Percentiles rank a stretch among this genome's conserved stretches.
phyloP scores from a whole-genome alignment of 1,140 invertebrate species.

The Episyrphus balteatus region DNA sequence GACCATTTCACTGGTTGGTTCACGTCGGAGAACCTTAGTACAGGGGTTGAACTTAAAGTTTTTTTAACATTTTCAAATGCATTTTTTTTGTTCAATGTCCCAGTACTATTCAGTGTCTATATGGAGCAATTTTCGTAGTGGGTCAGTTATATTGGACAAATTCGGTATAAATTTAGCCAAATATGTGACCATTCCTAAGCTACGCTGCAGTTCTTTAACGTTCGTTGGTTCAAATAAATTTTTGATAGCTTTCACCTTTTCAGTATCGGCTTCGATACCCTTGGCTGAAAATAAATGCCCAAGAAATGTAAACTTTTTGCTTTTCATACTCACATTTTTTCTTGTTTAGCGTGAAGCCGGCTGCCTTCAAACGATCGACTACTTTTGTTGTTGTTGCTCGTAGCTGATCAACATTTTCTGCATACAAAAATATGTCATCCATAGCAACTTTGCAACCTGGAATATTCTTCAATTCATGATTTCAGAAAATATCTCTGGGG shows the following conservation, averaged over 20 bases:
- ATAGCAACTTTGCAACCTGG: conserved; percentile 12
- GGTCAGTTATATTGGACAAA: conserved; percentile 25
- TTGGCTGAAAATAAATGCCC: conserved; percentile 24
- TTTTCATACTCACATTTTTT: conserved; percentile 18
- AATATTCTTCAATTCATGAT: conserved; percentile 12
- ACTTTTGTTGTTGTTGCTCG: conserved; percentile 7
- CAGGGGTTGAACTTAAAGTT: conserved; percentile 12
- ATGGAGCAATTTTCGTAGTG: conserved; percentile 33
- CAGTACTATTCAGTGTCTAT: conserved; percentile 32
- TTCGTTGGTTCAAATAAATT: conserved; percentile 13
- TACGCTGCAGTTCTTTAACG: conserved; percentile 29
- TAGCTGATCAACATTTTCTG: background rate
- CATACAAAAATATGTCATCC: conserved; percentile 28
- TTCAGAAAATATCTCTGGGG: conserved; percentile 19
- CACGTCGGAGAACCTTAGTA: conserved; percentile 19
- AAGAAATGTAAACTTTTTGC: conserved; percentile 22
- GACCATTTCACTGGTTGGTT: conserved; percentile 9
- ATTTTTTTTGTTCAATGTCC: conserved; percentile 18
- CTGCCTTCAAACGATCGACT: conserved; percentile 13
- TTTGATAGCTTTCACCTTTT: conserved; percentile 29
- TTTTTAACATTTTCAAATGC: conserved; percentile 30
- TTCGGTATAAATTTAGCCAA: conserved; percentile 34
- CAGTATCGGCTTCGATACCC: conserved; percentile 24
- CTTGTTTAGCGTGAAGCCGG: conserved; percentile 20
- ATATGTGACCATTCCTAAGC: conserved; percentile 37